Evolutionary conservation across 2,113 vertebrate species (phyloP), one percentile per base, ranked within the genome.

Genomic region (Halcyon senegalensis): DNA sequence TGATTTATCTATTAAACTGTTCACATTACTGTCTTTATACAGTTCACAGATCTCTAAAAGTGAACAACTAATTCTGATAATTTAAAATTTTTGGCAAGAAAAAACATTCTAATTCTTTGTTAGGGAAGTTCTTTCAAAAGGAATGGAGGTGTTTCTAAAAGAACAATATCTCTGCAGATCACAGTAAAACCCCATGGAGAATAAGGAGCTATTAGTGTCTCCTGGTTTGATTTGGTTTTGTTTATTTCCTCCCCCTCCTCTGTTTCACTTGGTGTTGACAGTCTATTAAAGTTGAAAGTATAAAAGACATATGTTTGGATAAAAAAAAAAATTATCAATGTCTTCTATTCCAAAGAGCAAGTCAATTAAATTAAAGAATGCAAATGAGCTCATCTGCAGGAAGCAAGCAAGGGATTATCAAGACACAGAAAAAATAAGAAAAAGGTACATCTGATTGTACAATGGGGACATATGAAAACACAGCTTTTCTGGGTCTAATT

Each of bases 351-450:
- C 53, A 70, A 81, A 87, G 10, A 90, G 62, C 13, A 58, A 92
- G 73, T 87, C 33, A 79, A 84, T 82, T 92, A 84, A 93, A 81
- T 72, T 86, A 92, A 95, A 60, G 80, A 87, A 92, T 53, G 83
- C 53, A 95, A 94, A 90, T 59, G 33, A 82, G 13, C 21, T 90
- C 51, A 63, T 56, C 63, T 78, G 79, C 56, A 81, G 76, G 48
- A 80, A 60, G 46, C 13, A 8, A 77, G 60, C 55, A 74, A 83
- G 41, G 44, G 59, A 88, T 83, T 89, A 86, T 41, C n/a, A 55
- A 79, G 82, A 86, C 0, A 30, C 0, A 27, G 12, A 23, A 51
- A 95, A 93, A 76, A 79, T 13, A 4, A 76, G 53, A 62, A 73
- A 51, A 30, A 70, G 14, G 59, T 41, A 75, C n/a, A 78, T 73